Conservation (phyloP, 2,797 vertebrate genomes). For the Sebastes nivosus region DNA sequence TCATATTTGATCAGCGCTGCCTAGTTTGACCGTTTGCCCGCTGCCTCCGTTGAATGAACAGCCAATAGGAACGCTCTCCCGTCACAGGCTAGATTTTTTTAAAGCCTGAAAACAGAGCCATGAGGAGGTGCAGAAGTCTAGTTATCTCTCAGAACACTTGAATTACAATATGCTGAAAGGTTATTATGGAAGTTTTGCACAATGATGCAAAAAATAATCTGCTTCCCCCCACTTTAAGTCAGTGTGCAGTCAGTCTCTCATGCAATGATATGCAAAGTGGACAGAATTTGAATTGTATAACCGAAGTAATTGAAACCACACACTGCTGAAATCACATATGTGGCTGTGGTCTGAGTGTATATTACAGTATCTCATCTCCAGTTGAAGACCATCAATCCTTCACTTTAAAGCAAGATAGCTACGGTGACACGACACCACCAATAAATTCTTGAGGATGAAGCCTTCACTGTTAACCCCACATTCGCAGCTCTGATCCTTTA, state of each 20-base stretch:
- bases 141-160: too few species aligned
- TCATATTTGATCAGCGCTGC: too few species aligned
- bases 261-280: not conserved
- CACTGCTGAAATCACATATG: constrained; percentile 9
- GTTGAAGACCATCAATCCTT: constrained; percentile 10
- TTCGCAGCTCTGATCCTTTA: not conserved
- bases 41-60: too few species aligned
- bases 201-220: too few species aligned
- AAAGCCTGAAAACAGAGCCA: too few species aligned
- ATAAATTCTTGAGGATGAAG: constrained; percentile 14
- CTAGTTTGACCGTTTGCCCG: too few species aligned
- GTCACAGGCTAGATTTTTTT: too few species aligned
- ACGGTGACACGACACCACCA: not conserved
- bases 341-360: not conserved
- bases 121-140: too few species aligned
- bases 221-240: not conserved
- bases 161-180: too few species aligned
- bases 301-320: constrained; percentile 33
- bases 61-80: too few species aligned
- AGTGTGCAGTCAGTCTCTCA: not conserved
- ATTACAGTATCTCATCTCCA: constrained; percentile 12
- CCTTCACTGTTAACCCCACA: not conserved
- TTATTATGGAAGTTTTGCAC: too few species aligned
- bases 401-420: constrained; percentile 11
- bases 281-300: not conserved